Conservation (phyloP, 1,140 invertebrate genomes). For the Zaprionus inermis region DNA sequence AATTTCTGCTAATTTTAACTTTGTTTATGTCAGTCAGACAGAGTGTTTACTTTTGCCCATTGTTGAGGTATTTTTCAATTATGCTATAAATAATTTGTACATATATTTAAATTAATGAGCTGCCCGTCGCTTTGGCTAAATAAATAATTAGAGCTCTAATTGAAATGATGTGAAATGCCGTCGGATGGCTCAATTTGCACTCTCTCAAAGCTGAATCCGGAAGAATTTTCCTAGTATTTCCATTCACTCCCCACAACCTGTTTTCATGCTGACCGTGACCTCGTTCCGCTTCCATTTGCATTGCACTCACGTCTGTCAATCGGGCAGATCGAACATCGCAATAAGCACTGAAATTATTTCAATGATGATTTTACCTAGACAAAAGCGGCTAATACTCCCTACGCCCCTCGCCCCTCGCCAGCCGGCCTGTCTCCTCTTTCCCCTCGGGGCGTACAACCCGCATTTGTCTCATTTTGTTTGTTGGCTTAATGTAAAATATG, state of each 20-base stretch:
- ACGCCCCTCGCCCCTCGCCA: neutral
- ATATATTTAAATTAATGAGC: constrained; percentile 60
- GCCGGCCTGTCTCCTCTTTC: neutral
- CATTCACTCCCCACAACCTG: neutral
- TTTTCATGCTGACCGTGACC: neutral
- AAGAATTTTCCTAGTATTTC: neutral
- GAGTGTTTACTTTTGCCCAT: constrained; percentile 14
- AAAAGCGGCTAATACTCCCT: neutral
- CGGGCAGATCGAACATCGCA: constrained; percentile 34
- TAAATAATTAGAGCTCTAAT: constrained; percentile 59
- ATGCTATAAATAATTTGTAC: constrained; percentile 61
- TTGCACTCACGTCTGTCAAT: constrained; percentile 50
- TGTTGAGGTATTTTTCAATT: constrained; percentile 51
- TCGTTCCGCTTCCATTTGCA: constrained; percentile 2
- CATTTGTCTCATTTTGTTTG: constrained; percentile 64
- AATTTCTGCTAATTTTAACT: constrained; percentile 6
- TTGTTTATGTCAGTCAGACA: constrained; percentile 9
- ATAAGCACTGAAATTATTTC: constrained; percentile 51
- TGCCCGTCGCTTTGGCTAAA: constrained; percentile 30
- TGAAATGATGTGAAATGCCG: constrained; percentile 13
- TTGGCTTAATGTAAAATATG: constrained; percentile 78
- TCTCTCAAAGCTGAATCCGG: neutral
- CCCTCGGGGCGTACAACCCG: constrained; percentile 4
- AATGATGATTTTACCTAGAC: constrained; percentile 42
- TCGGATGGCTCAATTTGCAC: neutral